phyloP scores from a whole-genome alignment of 2,888 invertebrate genomes.

The Bimastos eiseni region DNA sequence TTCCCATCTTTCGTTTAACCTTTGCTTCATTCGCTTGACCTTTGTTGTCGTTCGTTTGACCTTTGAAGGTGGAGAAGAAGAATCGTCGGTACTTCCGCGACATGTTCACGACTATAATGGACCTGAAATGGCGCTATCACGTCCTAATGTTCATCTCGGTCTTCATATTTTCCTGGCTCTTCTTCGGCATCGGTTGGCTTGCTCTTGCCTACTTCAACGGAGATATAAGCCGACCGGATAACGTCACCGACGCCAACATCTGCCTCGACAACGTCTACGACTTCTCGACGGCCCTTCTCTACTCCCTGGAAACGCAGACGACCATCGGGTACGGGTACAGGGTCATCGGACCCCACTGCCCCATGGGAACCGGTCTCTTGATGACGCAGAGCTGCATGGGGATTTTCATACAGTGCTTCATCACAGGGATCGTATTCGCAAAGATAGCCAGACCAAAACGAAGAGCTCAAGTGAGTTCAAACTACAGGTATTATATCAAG shows the following conservation, averaged over 20 bases:
- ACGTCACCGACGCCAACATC: conserved; percentile 45
- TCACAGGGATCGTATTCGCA: conserved; percentile 81
- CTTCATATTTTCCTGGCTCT: conserved; percentile 82
- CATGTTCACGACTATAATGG: conserved; percentile 65
- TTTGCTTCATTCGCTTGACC: too few species aligned
- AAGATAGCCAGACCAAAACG: conserved; percentile 86
- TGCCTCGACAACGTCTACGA: conserved; percentile 74
- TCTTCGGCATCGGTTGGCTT: conserved; percentile 93
- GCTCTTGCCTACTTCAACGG: conserved; percentile 89
- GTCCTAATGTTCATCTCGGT: conserved; percentile 62
- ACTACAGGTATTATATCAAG: not conserved
- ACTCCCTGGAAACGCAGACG: conserved; percentile 94
- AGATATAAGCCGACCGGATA: conserved; percentile 73
- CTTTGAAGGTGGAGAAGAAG: conserved; percentile 88
- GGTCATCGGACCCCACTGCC: conserved; percentile 86
- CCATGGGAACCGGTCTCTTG: conserved; percentile 83
- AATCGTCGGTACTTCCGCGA: conserved; percentile 84
- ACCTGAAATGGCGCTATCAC: conserved; percentile 65
- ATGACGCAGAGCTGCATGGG: conserved; percentile 88
- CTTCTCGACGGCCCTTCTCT: conserved; percentile 88
- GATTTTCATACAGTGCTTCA: conserved; percentile 73
- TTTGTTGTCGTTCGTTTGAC: not conserved
- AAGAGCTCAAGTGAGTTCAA: conserved; percentile 67
- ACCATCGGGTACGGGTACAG: conserved; percentile 88
- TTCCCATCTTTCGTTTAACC: too few species aligned